Evolutionary conservation across 2,113 vertebrate species (phyloP).

Genomic region (Hoplias malabaricus): DNA sequence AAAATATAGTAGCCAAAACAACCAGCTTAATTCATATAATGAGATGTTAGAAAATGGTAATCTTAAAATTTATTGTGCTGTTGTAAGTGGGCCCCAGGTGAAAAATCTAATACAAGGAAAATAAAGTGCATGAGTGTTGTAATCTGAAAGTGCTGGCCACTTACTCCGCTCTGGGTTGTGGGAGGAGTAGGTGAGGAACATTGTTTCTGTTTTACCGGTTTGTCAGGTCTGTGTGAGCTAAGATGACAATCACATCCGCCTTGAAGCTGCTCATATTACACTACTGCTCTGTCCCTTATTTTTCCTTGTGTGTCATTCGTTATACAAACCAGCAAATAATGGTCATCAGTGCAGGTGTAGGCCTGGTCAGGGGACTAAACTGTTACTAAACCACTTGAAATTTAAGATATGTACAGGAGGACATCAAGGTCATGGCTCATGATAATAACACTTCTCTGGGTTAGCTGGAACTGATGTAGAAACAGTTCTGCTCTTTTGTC

Average conservation of each 20-base stretch:
- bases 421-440: not conserved
- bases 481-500: not conserved
- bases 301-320: slow-evolving; percentile 9
- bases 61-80: too few species aligned
- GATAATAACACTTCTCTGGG: not conserved
- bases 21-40: too few species aligned
- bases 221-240: slow-evolving; percentile 52
- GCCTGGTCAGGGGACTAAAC: not conserved
- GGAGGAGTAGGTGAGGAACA: slow-evolving; percentile 31
- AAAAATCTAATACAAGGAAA: too few species aligned
- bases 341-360: slow-evolving; percentile 1
- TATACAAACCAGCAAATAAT: slow-evolving; percentile 17
- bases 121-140: too few species aligned
- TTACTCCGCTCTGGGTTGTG: slow-evolving; percentile 14
- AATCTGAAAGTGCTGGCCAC: not conserved
- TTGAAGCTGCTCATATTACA: slow-evolving; percentile 28
- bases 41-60: too few species aligned
- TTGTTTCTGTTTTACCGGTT: slow-evolving; percentile 57
- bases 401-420: not conserved
- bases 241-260: slow-evolving; percentile 25
- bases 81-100: too few species aligned
- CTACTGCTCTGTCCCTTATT: not conserved
- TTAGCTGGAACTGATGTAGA: not conserved
- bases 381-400: not conserved
- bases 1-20: too few species aligned